These are phyloP conservation scores for Trogon melanurus DNA, from an alignment of 2,113 vertebrate genomes.

Conservation along the genomic window DNA sequence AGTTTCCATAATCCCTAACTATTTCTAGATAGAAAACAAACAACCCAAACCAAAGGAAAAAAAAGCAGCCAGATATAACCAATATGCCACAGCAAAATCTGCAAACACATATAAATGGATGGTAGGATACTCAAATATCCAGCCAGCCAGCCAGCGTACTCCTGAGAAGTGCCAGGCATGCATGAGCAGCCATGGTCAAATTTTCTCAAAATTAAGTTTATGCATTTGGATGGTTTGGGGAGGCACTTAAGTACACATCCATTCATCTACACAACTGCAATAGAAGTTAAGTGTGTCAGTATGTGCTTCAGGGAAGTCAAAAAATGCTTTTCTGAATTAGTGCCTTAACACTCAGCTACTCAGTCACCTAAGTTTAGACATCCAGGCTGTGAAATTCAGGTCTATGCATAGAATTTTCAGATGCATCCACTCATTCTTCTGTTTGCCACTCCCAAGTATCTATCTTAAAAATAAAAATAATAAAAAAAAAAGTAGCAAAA, in stretches of 20 bases:
- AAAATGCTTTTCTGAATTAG: background rate
- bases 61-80: background rate
- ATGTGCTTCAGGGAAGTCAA: background rate
- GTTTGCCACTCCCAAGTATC: background rate
- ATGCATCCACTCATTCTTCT: background rate
- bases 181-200: accelerated
- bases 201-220: background rate
- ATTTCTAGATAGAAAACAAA: background rate
- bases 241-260: background rate
- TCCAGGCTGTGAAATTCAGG: background rate
- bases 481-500: background rate
- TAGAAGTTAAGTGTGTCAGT: background rate
- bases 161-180: accelerated
- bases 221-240: background rate
- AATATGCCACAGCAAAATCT: background rate
- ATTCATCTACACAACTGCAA: background rate
- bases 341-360: background rate
- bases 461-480: background rate
- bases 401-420: background rate
- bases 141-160: accelerated
- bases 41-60: background rate
- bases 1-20: background rate
- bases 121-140: background rate
- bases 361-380: background rate
- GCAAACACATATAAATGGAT: background rate